Conservation (phyloP, 2,797 vertebrate species). For the Hippoglossus hippoglossus region DNA sequence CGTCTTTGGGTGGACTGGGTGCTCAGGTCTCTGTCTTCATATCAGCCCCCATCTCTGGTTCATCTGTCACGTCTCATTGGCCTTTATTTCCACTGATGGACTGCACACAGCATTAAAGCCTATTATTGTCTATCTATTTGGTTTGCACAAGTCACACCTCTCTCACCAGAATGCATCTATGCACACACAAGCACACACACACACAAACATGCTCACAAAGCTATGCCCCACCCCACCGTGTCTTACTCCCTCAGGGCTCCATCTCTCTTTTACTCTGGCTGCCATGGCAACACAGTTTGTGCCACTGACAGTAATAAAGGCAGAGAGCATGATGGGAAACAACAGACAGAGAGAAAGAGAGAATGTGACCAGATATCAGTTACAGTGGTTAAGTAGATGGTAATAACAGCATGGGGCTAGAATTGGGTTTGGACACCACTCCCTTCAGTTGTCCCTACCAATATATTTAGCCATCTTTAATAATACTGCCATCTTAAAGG, state of each 20-base stretch:
- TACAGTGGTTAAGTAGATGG: constrained; percentile 2
- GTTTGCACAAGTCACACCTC: background rate
- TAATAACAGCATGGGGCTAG: background rate
- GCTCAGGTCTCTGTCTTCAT: constrained; percentile 14
- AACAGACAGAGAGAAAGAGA: constrained; percentile 3
- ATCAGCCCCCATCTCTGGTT: constrained; percentile 20
- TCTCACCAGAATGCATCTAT: constrained; percentile 23
- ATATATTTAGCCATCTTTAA: too few relatives aligned
- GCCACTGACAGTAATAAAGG: constrained; percentile 50
- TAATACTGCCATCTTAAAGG: too few relatives aligned
- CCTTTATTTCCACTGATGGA: constrained; percentile 53
- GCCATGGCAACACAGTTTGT: constrained; percentile 70
- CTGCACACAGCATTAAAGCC: constrained; percentile 32
- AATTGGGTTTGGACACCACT: too few relatives aligned
- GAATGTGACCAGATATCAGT: constrained; percentile 38
- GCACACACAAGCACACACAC: constrained; percentile 21
- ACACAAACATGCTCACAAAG: constrained; percentile 1
- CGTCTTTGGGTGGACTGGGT: background rate
- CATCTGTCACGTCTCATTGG: constrained; percentile 56
- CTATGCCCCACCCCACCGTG: background rate
- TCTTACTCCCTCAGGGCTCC: constrained; percentile 61
- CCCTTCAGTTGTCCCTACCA: too few relatives aligned
- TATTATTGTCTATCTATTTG: constrained; percentile 32
- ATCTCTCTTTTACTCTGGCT: constrained; percentile 74
- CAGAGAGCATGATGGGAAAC: constrained; percentile 53